Percentiles rank a stretch among this genome's conserved stretches.
Conservation (phyloP, 2,888 invertebrate species). For the Megaustenia siamemsis region DNA sequence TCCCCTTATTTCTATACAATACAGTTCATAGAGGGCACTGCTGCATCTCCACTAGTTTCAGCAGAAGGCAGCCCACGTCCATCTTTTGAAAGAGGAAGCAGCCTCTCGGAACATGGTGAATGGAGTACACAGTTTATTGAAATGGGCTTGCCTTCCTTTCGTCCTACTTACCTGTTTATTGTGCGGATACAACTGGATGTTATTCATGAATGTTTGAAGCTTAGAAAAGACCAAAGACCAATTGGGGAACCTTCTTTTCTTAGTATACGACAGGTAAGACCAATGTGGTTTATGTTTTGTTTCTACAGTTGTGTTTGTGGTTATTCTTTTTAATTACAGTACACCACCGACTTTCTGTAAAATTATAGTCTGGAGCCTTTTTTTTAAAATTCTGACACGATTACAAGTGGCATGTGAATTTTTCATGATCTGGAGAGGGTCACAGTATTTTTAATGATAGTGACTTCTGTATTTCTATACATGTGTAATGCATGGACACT, state of each 20-base stretch:
- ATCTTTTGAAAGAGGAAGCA: constrained; percentile 62
- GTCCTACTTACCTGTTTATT: constrained; percentile 90
- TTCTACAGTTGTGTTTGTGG: too few species aligned
- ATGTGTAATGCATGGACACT: too few species aligned
- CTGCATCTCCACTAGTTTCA: constrained; percentile 1
- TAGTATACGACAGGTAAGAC: constrained; percentile 88
- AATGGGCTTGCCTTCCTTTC: constrained; percentile 91
- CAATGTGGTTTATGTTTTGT: too few species aligned
- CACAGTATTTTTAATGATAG: too few species aligned
- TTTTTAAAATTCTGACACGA: too few species aligned
- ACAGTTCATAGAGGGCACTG: background rate
- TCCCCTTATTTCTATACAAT: background rate
- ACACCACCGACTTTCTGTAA: too few species aligned
- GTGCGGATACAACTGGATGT: constrained; percentile 92
- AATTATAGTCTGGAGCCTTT: too few species aligned
- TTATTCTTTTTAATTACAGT: too few species aligned
- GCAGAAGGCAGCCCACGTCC: constrained; percentile 40
- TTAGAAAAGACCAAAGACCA: constrained; percentile 86
- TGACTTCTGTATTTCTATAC: too few species aligned
- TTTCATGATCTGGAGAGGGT: too few species aligned
- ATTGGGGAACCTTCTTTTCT: constrained; percentile 88
- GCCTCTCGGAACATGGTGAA: constrained; percentile 65
- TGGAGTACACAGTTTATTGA: constrained; percentile 84
- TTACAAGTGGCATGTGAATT: too few species aligned
- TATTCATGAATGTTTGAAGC: constrained; percentile 92